Conservation (phyloP, 2,797 vertebrate species). For the Yasuhikotakia modesta region DNA sequence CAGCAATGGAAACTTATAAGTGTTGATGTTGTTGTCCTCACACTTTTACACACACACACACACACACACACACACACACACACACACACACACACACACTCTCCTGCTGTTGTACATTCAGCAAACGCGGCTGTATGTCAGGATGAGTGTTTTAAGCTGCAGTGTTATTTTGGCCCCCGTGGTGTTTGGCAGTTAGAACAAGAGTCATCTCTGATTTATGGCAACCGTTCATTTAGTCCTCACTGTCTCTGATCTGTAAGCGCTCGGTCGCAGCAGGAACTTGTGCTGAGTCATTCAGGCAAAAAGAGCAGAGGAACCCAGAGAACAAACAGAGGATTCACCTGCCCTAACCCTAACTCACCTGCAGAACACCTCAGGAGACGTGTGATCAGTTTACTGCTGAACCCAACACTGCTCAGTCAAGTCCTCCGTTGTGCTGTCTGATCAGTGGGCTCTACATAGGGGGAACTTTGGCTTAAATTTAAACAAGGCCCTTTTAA, state of each 20-base stretch:
- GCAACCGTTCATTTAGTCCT: constrained; percentile 58
- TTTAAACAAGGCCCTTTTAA: too few relatives aligned
- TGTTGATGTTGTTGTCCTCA: too few relatives aligned
- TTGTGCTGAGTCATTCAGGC: constrained; percentile 69
- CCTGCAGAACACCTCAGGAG: background rate
- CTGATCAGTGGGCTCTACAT: too few relatives aligned
- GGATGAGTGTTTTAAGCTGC: constrained; percentile 5
- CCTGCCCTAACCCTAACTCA: constrained; percentile 32
- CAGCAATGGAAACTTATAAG: too few relatives aligned
- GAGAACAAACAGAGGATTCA: background rate
- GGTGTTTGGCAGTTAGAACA: constrained; percentile 32
- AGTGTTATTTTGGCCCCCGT: constrained; percentile 1
- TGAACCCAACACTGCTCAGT: background rate
- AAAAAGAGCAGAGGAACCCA: constrained; percentile 46
- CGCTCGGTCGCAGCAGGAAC: constrained; percentile 57
- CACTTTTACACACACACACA: too few relatives aligned
- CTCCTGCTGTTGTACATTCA: background rate
- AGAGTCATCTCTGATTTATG: constrained; percentile 52
- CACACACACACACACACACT: background rate
- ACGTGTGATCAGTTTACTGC: background rate
- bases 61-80: background rate
- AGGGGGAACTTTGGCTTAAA: too few relatives aligned
- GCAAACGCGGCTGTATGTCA: background rate
- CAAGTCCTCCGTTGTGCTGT: too few relatives aligned
- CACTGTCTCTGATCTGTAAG: constrained; percentile 46